Percentiles rank a stretch among this genome's conserved stretches.
Evolutionary conservation across 2,888 invertebrate genomes (phyloP).

Genomic region (Brachyptera putata): DNA sequence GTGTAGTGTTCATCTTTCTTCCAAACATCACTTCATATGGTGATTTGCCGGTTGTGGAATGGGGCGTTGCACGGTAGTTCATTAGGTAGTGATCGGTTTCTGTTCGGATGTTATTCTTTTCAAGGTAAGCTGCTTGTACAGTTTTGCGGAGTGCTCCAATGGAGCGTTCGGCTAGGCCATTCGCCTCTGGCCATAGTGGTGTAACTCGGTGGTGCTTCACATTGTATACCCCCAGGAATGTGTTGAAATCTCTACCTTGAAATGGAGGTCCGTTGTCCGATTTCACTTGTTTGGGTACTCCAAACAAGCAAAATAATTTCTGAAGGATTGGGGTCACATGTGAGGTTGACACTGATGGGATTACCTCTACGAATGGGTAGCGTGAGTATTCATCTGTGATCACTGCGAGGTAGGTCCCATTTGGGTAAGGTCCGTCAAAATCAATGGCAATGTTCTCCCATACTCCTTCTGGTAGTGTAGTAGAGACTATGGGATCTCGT

Average conservation of each 20-base stretch:
- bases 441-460: conserved; percentile 6
- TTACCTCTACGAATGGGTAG: background rate
- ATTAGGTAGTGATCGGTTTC: background rate
- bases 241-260: background rate
- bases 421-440: conserved; percentile 2
- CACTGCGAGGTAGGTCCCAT: background rate
- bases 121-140: background rate
- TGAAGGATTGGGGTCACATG: background rate
- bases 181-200: background rate
- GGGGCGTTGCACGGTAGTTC: background rate
- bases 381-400: background rate
- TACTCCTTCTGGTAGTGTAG: background rate
- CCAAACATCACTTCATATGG: background rate
- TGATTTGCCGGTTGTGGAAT: background rate
- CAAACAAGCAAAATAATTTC: background rate
- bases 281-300: background rate
- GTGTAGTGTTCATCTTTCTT: background rate
- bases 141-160: background rate
- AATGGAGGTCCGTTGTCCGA: background rate
- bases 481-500: background rate
- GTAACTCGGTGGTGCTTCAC: background rate
- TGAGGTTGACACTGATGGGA: background rate
- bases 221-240: background rate
- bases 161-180: background rate
- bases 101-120: background rate